Conservation (phyloP, 1,140 invertebrate genomes). For the Sipha flava region DNA sequence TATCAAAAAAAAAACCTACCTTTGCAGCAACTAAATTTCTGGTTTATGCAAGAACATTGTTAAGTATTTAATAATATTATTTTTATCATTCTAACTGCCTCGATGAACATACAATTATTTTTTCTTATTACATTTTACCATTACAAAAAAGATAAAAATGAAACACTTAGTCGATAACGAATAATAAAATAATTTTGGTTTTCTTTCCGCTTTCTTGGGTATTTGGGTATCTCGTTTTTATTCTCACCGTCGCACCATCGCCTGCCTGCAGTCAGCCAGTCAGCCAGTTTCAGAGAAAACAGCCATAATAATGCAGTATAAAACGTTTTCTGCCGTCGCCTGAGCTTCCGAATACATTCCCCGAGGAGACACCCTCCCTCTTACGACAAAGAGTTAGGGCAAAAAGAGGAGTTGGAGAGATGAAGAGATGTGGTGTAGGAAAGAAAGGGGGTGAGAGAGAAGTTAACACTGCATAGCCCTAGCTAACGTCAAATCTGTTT, state of each 20-base stretch:
- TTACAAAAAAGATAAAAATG: not conserved
- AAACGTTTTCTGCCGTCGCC: slow-evolving; percentile 11
- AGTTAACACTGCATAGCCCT: not conserved
- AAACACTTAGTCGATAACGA: not conserved
- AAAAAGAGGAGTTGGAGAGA: not conserved
- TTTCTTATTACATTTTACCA: not conserved
- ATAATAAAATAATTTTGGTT: not conserved
- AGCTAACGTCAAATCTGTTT: slow-evolving; percentile 23
- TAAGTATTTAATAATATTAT: no score
- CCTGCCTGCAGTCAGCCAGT: not conserved
- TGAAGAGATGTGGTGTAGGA: not conserved
- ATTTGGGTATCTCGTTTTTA: not conserved
- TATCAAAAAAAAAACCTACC: no score
- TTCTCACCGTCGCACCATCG: not conserved
- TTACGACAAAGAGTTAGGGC: no score
- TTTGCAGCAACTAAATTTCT: no score
- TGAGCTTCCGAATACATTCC: not conserved
- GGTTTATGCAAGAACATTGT: no score
- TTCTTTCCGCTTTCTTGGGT: not conserved
- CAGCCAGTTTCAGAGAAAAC: not conserved
- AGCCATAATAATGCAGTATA: slow-evolving; percentile 1
- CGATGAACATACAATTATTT: not conserved
- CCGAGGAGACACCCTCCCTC: not conserved
- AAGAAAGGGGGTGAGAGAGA: not conserved
- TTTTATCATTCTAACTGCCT: no score